These are phyloP conservation scores for Hippocampus kuda DNA, from an alignment of 2,797 vertebrate species.

Conservation along the genomic window DNA sequence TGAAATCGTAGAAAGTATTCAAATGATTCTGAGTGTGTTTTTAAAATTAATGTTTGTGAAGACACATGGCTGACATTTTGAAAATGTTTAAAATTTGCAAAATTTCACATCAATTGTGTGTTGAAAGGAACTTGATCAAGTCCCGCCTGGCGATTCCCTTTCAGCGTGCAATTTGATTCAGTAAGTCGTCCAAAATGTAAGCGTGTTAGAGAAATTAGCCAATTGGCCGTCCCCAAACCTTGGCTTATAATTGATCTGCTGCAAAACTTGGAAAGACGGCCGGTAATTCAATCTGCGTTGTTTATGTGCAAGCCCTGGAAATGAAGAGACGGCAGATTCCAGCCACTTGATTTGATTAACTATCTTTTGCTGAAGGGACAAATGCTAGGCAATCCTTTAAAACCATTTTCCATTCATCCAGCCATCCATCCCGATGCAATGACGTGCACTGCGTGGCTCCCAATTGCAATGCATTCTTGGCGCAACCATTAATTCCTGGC, in stretches of 20 bases:
- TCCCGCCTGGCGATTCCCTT: neutral
- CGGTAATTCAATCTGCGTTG: constrained; percentile 24
- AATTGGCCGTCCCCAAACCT: constrained; percentile 10
- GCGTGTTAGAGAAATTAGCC: constrained; percentile 28
- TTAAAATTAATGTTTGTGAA: no score
- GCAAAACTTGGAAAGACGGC: constrained; percentile 9
- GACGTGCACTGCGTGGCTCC: constrained; percentile 7
- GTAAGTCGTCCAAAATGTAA: constrained; percentile 33
- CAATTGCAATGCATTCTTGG: constrained; percentile 14
- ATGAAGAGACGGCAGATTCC: constrained; percentile 24
- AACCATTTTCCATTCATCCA: neutral
- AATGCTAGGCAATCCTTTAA: constrained; percentile 12
- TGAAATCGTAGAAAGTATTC: neutral
- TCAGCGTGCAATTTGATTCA: constrained; percentile 21
- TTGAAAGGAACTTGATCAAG: no score
- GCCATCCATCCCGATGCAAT: neutral
- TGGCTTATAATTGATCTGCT: constrained; percentile 27
- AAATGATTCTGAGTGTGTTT: no score
- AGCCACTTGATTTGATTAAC: constrained; percentile 42
- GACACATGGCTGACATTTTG: neutral
- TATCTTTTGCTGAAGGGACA: constrained; percentile 46
- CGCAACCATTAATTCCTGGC: constrained; percentile 31
- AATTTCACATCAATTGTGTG: neutral
- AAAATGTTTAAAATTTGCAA: neutral
- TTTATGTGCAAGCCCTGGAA: constrained; percentile 15